phyloP scores from a whole-genome alignment of 1,140 invertebrate species.

The Aphelinus certus region DNA sequence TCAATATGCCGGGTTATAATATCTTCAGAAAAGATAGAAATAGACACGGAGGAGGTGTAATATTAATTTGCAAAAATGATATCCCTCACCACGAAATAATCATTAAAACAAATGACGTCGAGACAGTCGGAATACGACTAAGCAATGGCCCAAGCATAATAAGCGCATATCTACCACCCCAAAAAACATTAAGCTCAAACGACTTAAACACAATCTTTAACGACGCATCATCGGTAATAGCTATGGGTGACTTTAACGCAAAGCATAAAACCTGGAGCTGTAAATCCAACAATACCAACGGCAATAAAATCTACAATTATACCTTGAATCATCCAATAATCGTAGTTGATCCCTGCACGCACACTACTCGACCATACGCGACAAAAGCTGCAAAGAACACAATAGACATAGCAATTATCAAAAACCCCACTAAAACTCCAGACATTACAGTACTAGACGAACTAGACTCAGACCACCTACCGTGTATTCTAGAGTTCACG shows the following conservation, averaged over 20 bases:
- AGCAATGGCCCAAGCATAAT: not conserved
- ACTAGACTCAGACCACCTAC: constrained; percentile 25
- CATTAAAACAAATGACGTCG: not conserved
- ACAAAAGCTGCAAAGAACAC: not conserved
- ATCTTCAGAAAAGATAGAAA: constrained; percentile 40
- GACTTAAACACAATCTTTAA: not conserved
- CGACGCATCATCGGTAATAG: fast-evolving
- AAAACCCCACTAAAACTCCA: not conserved
- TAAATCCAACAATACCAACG: constrained; percentile 8
- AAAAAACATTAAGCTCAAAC: not conserved
- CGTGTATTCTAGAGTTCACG: constrained; percentile 15
- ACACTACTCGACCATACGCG: constrained; percentile 4
- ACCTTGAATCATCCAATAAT: not conserved
- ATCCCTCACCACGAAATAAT: not conserved
- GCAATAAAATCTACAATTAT: not conserved
- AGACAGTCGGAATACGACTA: not conserved
- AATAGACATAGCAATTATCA: constrained; percentile 19
- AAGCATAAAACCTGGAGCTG: constrained; percentile 1
- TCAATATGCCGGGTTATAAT: constrained; percentile 22
- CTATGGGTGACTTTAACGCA: not conserved
- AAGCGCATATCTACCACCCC: not conserved
- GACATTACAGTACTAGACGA: not conserved
- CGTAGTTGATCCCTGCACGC: not conserved
- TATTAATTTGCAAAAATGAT: not conserved
- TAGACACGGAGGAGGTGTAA: constrained; percentile 6